phyloP scores from a whole-genome alignment of 2,797 vertebrate genomes.

The Sebastes cheni region DNA sequence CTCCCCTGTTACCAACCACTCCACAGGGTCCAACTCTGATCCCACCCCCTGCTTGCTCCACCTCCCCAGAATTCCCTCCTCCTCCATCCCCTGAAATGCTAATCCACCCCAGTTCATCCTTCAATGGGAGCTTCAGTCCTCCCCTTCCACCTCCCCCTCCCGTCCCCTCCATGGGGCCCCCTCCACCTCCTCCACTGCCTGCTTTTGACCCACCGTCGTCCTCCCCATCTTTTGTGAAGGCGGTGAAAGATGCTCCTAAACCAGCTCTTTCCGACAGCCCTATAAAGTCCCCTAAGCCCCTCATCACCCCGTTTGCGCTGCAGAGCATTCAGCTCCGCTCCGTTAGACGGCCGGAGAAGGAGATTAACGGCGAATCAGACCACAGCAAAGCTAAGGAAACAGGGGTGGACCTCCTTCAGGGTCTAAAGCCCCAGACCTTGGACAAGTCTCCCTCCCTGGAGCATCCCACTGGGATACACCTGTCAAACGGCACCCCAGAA shows the following conservation, averaged over 20 bases:
- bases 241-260: constrained; percentile 75
- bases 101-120: constrained; percentile 67
- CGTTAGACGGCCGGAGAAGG: constrained; percentile 78
- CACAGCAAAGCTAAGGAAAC: constrained; percentile 75
- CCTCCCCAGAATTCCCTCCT: constrained; percentile 86
- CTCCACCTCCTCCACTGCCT: constrained; percentile 70
- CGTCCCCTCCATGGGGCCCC: constrained; percentile 37
- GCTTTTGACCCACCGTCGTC: constrained; percentile 73
- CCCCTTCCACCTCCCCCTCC: constrained; percentile 64
- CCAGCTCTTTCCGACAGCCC: constrained; percentile 61
- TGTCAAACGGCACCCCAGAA: constrained; percentile 45
- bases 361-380: constrained; percentile 60
- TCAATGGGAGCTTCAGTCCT: constrained; percentile 74
- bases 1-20: constrained; percentile 64
- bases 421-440: constrained; percentile 67
- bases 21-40: constrained; percentile 43
- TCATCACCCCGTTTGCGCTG: constrained; percentile 90
- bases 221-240: constrained; percentile 78
- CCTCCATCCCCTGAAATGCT: constrained; percentile 88
- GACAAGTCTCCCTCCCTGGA: constrained; percentile 66
- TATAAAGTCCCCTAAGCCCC: constrained; percentile 81
- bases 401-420: constrained; percentile 47
- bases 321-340: constrained; percentile 93
- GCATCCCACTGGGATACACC: constrained; percentile 36
- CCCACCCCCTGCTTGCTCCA: constrained; percentile 60